A percentile compares a stretch with the other conserved stretches of the same genome.
These are phyloP conservation scores for Pyrocoelia pectoralis DNA, from an alignment of 2,888 invertebrate genomes.

Conservation along the genomic window DNA sequence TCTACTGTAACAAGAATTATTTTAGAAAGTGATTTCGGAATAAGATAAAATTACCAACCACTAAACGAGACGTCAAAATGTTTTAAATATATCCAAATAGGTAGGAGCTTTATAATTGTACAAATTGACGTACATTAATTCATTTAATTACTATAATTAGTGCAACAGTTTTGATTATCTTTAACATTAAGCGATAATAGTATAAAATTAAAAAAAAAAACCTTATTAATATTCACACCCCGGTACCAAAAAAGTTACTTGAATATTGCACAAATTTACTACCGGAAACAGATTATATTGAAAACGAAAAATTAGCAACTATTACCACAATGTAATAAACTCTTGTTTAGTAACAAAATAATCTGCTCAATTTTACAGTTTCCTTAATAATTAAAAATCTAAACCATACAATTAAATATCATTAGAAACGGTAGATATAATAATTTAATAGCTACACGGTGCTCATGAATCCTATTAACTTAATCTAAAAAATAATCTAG, in stretches of 20 bases:
- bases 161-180: neutral
- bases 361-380: constrained; percentile 31
- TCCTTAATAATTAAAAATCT: constrained; percentile 37
- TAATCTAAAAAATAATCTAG: constrained; percentile 45
- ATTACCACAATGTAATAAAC: constrained; percentile 3
- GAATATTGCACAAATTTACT: neutral
- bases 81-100: neutral
- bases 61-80: no score
- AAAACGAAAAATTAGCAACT: constrained; percentile 6
- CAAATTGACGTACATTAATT: neutral
- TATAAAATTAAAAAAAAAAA: neutral
- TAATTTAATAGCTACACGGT: constrained; percentile 51
- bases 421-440: constrained; percentile 53
- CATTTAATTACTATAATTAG: neutral
- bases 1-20: no score
- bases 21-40: no score
- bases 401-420: constrained; percentile 50
- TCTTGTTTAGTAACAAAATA: constrained; percentile 22
- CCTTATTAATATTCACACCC: neutral
- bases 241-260: no score
- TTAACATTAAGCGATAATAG: neutral
- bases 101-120: neutral
- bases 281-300: constrained; percentile 8
- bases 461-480: constrained; percentile 49
- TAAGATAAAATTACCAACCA: no score